Conservation (phyloP, 1,140 invertebrate genomes). For the Brachionus asplanchnoidis region DNA sequence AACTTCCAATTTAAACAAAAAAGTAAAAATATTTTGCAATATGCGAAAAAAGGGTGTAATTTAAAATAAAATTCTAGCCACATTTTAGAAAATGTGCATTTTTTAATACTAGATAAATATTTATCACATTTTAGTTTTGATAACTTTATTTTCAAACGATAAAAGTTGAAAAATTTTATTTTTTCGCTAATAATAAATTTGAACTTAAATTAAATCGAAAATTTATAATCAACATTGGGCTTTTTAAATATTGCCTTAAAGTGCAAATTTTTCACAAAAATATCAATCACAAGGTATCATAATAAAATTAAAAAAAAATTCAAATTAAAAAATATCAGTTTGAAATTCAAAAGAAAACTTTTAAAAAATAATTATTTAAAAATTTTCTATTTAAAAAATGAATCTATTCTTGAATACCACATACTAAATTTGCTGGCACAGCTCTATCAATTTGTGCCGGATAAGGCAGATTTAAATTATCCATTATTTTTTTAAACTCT, state of each 20-base stretch:
- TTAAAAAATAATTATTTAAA: background rate
- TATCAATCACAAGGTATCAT: no score
- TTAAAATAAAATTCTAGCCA: no score
- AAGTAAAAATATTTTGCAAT: no score
- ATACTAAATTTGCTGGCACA: slow-evolving; percentile 80
- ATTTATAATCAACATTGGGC: no score
- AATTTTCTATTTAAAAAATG: background rate
- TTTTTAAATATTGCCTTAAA: no score
- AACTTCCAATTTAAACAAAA: no score
- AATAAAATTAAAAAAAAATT: background rate
- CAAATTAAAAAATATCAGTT: background rate
- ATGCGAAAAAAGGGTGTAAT: no score
- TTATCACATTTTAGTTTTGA: background rate
- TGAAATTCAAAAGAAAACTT: background rate
- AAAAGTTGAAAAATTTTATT: background rate
- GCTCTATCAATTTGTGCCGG: slow-evolving; percentile 91
- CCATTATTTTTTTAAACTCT: slow-evolving; percentile 88
- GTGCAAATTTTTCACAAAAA: no score
- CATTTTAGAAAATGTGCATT: no score
- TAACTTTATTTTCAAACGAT: background rate
- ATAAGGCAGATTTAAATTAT: slow-evolving; percentile 83
- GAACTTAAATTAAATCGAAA: no score
- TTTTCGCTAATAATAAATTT: no score
- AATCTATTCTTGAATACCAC: slow-evolving; percentile 65
- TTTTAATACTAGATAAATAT: background rate